Evolutionary conservation across 92 coral and sea anemone genomes (phyloP).

Genomic region (Muricea muricata): DNA sequence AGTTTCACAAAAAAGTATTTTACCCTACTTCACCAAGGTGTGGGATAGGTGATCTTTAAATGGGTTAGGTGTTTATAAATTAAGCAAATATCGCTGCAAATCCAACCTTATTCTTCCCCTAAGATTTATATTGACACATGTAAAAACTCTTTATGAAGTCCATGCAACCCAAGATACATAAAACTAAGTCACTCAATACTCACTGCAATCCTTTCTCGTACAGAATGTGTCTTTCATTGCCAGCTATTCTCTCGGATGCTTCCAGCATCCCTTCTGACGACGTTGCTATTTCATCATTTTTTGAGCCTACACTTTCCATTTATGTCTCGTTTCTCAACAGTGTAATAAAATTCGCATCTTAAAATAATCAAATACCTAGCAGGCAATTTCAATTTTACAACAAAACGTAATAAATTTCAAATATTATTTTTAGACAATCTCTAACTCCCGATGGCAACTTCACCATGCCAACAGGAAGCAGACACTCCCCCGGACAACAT

Average conservation of each 20-base stretch:
- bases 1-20: too few species aligned
- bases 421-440: not conserved
- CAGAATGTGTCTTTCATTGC: constrained; percentile 24
- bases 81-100: too few species aligned
- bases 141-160: not conserved
- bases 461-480: not conserved
- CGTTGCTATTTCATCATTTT: not conserved
- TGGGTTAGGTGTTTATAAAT: too few species aligned
- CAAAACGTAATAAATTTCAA: not conserved
- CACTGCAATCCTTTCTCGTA: constrained; percentile 44
- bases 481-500: not conserved
- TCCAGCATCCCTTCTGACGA: not conserved
- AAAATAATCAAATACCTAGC: not conserved
- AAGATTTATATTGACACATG: too few species aligned
- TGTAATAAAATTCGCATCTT: not conserved
- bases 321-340: constrained; percentile 8
- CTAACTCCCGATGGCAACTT: not conserved
- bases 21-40: too few species aligned
- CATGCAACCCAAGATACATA: too few species aligned
- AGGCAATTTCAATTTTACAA: not conserved
- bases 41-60: too few species aligned
- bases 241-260: not conserved
- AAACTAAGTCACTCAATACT: not conserved
- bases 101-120: too few species aligned
- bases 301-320: not conserved